These are phyloP conservation scores for Nothobranchius kuhntae DNA, from an alignment of 2,113 vertebrate genomes.

Conservation along the genomic window DNA sequence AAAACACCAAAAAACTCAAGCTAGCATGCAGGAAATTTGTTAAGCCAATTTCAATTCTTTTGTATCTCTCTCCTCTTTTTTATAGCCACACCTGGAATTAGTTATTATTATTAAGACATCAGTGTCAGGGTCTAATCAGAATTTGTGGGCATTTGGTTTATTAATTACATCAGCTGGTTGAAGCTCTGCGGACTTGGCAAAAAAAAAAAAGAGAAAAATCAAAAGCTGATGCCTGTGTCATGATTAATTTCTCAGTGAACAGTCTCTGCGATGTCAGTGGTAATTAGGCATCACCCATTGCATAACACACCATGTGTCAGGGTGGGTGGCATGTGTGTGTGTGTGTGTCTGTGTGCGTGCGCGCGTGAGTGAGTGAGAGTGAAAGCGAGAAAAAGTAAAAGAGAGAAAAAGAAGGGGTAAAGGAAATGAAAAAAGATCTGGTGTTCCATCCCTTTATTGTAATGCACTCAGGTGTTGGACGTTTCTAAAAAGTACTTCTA, in stretches of 20 bases:
- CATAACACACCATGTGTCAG: constrained; percentile 84
- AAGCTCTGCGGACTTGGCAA: constrained; percentile 65
- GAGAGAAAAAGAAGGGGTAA: neutral
- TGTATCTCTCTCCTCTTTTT: constrained; percentile 12
- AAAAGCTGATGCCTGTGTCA: constrained; percentile 78
- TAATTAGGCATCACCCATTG: constrained; percentile 82
- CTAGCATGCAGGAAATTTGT: constrained; percentile 16
- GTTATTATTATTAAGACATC: constrained; percentile 64
- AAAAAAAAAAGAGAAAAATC: constrained; percentile 69
- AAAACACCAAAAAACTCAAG: constrained; percentile 21
- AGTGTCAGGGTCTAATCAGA: constrained; percentile 51
- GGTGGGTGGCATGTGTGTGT: constrained; percentile 72
- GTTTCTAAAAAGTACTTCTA: neutral
- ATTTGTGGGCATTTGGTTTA: constrained; percentile 69
- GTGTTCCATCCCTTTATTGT: constrained; percentile 12
- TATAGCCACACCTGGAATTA: constrained; percentile 28
- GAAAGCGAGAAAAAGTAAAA: neutral
- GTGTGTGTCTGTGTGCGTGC: constrained; percentile 12
- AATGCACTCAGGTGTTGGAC: neutral
- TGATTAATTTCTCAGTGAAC: constrained; percentile 83
- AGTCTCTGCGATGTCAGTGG: constrained; percentile 81
- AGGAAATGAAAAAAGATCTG: constrained; percentile 2
- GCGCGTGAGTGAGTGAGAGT: neutral
- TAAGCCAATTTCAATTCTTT: constrained; percentile 14
- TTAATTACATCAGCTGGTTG: constrained; percentile 72